A percentile compares a stretch with the other conserved stretches of the same genome.
These are phyloP conservation scores for Trachelus stipa DNA, from an alignment of 2,888 invertebrate species.

Conservation along the genomic window DNA sequence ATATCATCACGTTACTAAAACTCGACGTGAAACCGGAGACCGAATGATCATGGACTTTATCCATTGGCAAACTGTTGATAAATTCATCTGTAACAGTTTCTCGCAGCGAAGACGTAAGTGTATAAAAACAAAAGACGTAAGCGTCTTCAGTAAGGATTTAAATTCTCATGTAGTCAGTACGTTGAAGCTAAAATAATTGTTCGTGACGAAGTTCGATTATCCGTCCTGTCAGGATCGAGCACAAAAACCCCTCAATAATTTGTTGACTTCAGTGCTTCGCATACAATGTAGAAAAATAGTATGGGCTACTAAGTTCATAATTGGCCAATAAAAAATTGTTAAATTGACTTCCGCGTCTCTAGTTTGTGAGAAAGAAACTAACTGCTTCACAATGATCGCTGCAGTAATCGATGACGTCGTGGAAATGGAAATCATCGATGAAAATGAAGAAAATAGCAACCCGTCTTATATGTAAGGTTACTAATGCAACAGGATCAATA, in stretches of 20 bases:
- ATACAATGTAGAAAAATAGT: neutral
- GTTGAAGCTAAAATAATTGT: neutral
- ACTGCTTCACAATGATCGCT: neutral
- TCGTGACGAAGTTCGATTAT: neutral
- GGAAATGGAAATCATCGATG: constrained; percentile 1
- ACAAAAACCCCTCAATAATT: too few species aligned
- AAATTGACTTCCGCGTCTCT: neutral
- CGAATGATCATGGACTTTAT: neutral
- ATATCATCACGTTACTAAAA: too few species aligned
- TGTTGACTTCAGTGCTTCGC: neutral
- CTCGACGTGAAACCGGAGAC: neutral
- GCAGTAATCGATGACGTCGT: neutral
- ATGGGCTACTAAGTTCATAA: neutral
- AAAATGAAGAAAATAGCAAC: neutral
- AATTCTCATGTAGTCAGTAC: neutral
- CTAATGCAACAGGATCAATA: too few species aligned
- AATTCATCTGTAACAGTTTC: neutral
- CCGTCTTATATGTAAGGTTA: neutral
- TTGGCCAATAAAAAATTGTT: neutral
- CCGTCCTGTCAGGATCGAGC: neutral
- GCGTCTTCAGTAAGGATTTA: neutral
- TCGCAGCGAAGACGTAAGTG: neutral
- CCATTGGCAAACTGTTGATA: neutral
- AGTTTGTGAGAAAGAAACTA: neutral
- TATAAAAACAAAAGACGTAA: neutral